phyloP scores from a whole-genome alignment of 1,140 invertebrate genomes.

The Drosophila oshimai region DNA sequence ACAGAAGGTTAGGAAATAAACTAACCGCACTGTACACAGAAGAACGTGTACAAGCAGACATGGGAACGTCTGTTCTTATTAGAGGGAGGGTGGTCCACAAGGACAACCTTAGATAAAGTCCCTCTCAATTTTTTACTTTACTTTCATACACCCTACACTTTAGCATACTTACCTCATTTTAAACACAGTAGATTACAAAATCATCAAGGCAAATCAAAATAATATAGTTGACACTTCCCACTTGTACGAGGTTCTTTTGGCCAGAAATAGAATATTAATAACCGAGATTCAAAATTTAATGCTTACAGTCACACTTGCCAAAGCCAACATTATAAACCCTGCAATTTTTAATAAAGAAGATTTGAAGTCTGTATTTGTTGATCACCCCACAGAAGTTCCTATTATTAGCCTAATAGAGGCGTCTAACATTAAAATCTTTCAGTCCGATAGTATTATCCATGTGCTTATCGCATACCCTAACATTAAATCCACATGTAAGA shows the following conservation, averaged over 20 bases:
- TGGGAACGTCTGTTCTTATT: neutral
- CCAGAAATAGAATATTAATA: conserved; percentile 10
- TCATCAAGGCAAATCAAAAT: conserved; percentile 1
- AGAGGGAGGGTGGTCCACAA: neutral
- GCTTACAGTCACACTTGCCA: neutral
- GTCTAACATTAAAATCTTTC: conserved; percentile 13
- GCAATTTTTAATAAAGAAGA: conserved; percentile 3
- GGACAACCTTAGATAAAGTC: neutral
- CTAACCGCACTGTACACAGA: no score
- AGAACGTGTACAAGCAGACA: neutral
- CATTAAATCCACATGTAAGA: conserved; percentile 15
- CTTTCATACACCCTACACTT: neutral
- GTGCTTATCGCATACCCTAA: conserved; percentile 26
- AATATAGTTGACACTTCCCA: conserved; percentile 9
- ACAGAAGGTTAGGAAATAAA: neutral
- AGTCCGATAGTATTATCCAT: conserved; percentile 13
- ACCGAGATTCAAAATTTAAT: conserved; percentile 10
- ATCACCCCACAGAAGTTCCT: conserved; percentile 2
- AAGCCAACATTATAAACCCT: neutral
- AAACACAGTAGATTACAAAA: conserved; percentile 6
- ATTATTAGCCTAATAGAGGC: neutral
- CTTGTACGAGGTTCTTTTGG: conserved; percentile 2
- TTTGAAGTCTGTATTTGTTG: conserved; percentile 3
- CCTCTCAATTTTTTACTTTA: neutral
- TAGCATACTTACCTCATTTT: no score